phyloP scores from a whole-genome alignment of 1,140 invertebrate genomes.

The Ceratitis capitata region DNA sequence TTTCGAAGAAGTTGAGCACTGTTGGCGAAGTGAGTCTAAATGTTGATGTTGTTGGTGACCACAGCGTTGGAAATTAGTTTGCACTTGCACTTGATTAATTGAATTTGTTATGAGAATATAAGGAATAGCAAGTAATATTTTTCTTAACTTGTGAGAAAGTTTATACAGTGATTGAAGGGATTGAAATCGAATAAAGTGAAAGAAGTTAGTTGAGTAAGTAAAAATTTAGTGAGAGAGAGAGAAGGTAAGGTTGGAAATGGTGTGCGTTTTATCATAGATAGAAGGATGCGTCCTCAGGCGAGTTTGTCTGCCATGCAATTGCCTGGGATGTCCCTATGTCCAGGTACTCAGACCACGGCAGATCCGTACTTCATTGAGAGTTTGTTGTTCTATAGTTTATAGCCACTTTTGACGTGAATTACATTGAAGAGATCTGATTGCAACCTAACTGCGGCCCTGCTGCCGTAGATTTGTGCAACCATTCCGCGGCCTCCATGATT shows the following conservation, averaged over 20 bases:
- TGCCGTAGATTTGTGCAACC: no score
- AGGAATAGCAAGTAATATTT: constrained; percentile 32
- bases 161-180: not conserved
- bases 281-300: no score
- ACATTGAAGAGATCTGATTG: no score
- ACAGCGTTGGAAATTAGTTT: not conserved
- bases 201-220: not conserved
- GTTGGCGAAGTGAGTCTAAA: not conserved
- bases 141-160: not conserved
- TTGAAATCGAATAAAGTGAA: not conserved
- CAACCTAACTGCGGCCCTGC: no score
- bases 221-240: not conserved
- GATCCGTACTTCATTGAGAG: no score
- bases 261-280: no score
- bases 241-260: not conserved
- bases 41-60: not conserved
- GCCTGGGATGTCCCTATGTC: no score
- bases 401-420: no score
- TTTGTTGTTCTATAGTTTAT: no score
- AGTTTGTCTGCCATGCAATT: no score
- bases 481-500: no score
- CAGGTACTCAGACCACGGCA: no score
- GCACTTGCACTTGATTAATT: constrained; percentile 33
- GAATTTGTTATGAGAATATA: constrained; percentile 33
- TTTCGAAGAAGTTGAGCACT: not conserved